These are phyloP conservation scores for Gastrophysa polygoni DNA, from an alignment of 2,888 invertebrate genomes.

Conservation along the genomic window DNA sequence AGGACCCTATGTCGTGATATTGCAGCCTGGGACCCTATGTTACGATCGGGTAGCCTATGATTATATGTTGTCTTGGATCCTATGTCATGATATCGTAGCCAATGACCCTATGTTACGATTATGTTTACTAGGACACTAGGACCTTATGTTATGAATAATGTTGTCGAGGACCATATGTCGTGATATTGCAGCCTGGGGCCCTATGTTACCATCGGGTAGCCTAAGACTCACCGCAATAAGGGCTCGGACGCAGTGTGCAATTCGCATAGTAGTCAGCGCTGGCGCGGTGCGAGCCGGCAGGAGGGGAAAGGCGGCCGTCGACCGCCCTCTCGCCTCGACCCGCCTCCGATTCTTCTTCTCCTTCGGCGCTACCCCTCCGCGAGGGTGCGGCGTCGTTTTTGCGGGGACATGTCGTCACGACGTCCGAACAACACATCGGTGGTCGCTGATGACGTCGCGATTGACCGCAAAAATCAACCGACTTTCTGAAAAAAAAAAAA, in stretches of 20 bases:
- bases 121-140: no score
- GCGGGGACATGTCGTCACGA: conserved; percentile 24
- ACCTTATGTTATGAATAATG: no score
- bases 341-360: conserved; percentile 49
- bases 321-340: conserved; percentile 51
- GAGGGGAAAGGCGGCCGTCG: conserved; percentile 55
- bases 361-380: conserved; percentile 34
- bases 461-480: conserved; percentile 21
- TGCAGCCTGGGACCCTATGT: no score
- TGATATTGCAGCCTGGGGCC: no score
- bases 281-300: conserved; percentile 65
- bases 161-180: no score
- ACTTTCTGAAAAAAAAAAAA: conserved; percentile 23
- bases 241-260: conserved; percentile 74
- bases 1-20: no score
- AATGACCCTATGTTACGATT: no score
- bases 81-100: no score
- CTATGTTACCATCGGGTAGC: not conserved
- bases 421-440: conserved; percentile 30
- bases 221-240: conserved; percentile 74
- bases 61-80: no score
- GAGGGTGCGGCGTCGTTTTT: conserved; percentile 15
- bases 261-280: conserved; percentile 78
- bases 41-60: no score
- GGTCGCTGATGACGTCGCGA: conserved; percentile 12